Base-by-base conservation (phyloP, 2,113 vertebrate species). In the Pterocles orientalis region DNA sequence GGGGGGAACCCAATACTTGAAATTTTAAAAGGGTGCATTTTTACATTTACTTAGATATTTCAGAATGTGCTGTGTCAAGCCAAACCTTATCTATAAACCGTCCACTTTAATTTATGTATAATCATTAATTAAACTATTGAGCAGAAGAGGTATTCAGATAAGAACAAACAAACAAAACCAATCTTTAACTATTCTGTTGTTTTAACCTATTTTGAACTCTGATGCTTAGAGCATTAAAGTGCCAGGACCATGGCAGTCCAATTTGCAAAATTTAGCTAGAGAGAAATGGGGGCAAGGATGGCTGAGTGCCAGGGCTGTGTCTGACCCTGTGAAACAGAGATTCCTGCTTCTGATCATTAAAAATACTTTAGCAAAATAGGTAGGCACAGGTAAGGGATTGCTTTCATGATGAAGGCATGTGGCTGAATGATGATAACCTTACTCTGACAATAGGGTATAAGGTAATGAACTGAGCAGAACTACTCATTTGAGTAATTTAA, bases 1-100 rank as follows among this genome's bases (percentile, higher is more conserved):
- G 6, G 6, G 2, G 1, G 1, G 3, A 5, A 12, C 41, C 41
- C 41, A 4, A 21, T 29, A 26, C 24, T 23, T 75, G 10, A 79
- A 79, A 76, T 51, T 10, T 79, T 48, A 43, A 71, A 86, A 57
- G 29, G 6, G 3, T 47, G 12, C 1, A 4, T 82, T 89, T 91
- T 78, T 20, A 45, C 2, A 6, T 61, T 58, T 51, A 36, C 75
- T 88, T 18, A 31, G 17, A 0, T 17, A 48, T 88, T 79, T 69
- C 34, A 61, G 48, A 57, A 65, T 9, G 7, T 16, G 3, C 14
- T 7, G 8, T 50, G 41, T 26, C 31, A 60, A 3, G 1, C 16
- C 39, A n/a, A 88, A 41, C 21, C 25, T 69, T 45, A 50, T 29
- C 19, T 76, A 25, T 48, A 73, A 86, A 66, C 17, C 9, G 26